Percentiles rank a stretch among this genome's conserved stretches.
Conservation (phyloP, 2,113 vertebrate genomes). For the Vulpes lagopus region DNA sequence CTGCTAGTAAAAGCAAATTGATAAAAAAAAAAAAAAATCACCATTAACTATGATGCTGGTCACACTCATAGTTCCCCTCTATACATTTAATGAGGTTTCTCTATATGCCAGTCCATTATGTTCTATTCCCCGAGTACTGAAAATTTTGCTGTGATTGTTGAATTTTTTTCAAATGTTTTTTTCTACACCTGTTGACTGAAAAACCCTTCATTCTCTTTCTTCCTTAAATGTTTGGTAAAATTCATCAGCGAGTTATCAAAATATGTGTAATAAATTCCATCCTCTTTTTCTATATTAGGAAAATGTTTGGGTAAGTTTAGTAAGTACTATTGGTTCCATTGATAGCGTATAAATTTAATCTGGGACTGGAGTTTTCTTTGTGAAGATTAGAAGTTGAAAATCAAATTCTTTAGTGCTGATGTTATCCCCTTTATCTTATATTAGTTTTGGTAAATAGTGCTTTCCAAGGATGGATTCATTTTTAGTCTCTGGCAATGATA, state of each 20-base stretch:
- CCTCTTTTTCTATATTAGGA: not conserved
- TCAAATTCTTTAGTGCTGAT: not conserved
- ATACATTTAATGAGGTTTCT: not conserved
- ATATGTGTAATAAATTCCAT: not conserved
- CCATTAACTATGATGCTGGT: not conserved
- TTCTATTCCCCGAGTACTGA: not conserved
- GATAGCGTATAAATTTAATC: not conserved
- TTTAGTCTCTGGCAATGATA: not conserved
- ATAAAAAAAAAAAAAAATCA: not conserved
- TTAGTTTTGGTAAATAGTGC: not conserved
- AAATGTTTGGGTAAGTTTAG: not conserved
- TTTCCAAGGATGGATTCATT: not conserved
- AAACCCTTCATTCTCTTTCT: not conserved
- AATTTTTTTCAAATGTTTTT: conserved; percentile 9
- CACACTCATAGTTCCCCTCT: not conserved
- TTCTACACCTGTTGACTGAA: not conserved
- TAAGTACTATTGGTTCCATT: not conserved
- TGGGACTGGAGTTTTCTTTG: not conserved
- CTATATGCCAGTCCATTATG: not conserved
- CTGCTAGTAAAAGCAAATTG: not conserved
- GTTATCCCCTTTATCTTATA: not conserved
- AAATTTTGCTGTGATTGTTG: not conserved
- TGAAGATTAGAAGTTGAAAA: not conserved
- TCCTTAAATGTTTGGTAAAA: not conserved
- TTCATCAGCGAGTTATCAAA: not conserved